A percentile compares a stretch with the other conserved stretches of the same genome.
Conservation (phyloP, 2,888 invertebrate species). For the Melolontha melolontha region DNA sequence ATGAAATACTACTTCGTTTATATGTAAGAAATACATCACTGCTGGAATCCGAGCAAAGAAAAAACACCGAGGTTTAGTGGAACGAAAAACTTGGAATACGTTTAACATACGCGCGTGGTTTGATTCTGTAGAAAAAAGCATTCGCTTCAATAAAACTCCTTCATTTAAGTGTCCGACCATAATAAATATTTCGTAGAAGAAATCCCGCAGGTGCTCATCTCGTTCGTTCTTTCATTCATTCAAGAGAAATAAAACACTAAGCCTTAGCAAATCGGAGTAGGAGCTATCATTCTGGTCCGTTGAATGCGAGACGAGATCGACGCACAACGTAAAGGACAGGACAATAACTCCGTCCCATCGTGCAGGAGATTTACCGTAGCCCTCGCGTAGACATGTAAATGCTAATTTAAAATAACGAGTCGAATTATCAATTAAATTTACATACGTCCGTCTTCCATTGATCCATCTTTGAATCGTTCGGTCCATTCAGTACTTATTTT, state of each 20-base stretch:
- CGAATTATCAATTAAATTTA: conserved; percentile 43
- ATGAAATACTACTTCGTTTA: too few relatives aligned
- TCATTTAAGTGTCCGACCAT: not conserved
- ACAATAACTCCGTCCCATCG: conserved; percentile 37
- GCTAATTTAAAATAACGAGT: conserved; percentile 43
- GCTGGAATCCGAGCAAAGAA: too few relatives aligned
- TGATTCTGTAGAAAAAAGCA: too few relatives aligned
- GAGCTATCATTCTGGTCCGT: not conserved
- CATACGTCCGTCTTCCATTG: conserved; percentile 35
- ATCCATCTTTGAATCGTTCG: not conserved
- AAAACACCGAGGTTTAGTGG: too few relatives aligned
- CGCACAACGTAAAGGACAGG: conserved; percentile 39
- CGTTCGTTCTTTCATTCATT: conserved; percentile 12
- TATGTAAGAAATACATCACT: too few relatives aligned
- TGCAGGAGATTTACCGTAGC: conserved; percentile 31
- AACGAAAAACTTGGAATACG: too few relatives aligned
- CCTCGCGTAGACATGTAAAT: conserved; percentile 33
- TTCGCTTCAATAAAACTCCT: conserved; percentile 2
- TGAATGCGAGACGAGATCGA: conserved; percentile 6
- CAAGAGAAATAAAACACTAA: not conserved
- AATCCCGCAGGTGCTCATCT: conserved; percentile 1
- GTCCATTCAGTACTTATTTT: not conserved
- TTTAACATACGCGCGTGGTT: too few relatives aligned
- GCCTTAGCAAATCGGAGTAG: not conserved
- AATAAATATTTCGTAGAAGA: conserved; percentile 4